Evolutionary conservation across 2,797 vertebrate species (phyloP).

Genomic region (Cryptoblepharus egeriae): DNA sequence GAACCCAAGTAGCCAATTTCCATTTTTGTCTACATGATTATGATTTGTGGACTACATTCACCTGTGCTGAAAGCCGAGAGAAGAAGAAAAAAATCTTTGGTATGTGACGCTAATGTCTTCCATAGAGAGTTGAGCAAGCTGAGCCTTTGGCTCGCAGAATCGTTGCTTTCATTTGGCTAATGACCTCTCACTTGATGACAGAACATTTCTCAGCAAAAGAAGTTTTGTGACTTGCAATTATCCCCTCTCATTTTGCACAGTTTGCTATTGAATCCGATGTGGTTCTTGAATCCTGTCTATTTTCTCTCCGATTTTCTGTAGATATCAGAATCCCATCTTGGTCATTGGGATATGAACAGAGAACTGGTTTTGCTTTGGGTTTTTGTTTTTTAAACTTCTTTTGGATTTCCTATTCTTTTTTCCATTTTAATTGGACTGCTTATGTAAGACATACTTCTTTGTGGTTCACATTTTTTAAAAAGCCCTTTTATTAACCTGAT

Average conservation of each 20-base stretch:
- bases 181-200: conserved; percentile 31
- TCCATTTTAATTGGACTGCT: not conserved
- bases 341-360: not conserved
- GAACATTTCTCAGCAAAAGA: conserved; percentile 37
- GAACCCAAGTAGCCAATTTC: conserved; percentile 43
- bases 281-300: conserved; percentile 13
- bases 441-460: not conserved
- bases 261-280: conserved; percentile 23
- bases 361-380: not conserved
- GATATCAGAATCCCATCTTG: conserved; percentile 12
- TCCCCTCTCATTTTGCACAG: conserved; percentile 27
- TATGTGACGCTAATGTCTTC: conserved; percentile 21
- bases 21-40: conserved; percentile 20
- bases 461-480: not conserved
- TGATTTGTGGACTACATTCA: conserved; percentile 20
- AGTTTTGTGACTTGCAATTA: conserved; percentile 35
- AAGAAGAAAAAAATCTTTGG: conserved; percentile 37
- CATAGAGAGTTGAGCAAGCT: not conserved
- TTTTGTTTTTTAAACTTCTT: not conserved
- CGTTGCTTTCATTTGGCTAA: conserved; percentile 22
- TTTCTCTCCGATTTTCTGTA: not conserved
- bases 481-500: not conserved
- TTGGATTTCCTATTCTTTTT: not conserved
- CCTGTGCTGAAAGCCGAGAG: conserved; percentile 33
- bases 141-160: not conserved